These are phyloP conservation scores for Diorhabda sublineata DNA, from an alignment of 1,140 invertebrate genomes.

Conservation along the genomic window DNA sequence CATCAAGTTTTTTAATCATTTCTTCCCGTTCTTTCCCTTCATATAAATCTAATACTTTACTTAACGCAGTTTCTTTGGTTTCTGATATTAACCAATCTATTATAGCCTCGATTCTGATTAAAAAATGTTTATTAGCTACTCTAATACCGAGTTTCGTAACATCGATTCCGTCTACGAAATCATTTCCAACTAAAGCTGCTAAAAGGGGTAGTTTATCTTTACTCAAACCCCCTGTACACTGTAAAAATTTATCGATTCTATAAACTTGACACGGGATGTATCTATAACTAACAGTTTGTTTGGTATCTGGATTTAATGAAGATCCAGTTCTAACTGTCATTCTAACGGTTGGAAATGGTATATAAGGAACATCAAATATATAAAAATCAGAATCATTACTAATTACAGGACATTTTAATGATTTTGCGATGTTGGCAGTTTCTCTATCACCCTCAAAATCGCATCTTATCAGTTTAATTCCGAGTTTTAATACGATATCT, in stretches of 20 bases:
- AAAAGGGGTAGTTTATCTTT: conserved; percentile 67
- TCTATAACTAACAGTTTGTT: conserved; percentile 35
- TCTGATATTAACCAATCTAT: conserved; percentile 71
- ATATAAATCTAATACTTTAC: conserved; percentile 58
- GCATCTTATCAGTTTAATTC: conserved; percentile 64
- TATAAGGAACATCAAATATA: conserved; percentile 77
- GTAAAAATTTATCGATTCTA: conserved; percentile 63
- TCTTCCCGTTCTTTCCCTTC: conserved; percentile 51
- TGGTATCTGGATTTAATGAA: conserved; percentile 10
- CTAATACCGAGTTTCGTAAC: conserved; percentile 68
- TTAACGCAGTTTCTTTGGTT: conserved; percentile 62
- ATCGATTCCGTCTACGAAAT: conserved; percentile 65
- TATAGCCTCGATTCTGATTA: conserved; percentile 60
- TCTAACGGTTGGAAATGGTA: conserved; percentile 63
- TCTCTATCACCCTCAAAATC: conserved; percentile 85
- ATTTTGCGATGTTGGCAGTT: conserved; percentile 70
- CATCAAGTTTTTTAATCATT: conserved; percentile 56
- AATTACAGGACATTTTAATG: conserved; percentile 75
- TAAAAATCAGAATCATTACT: conserved; percentile 92
- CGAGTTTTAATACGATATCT: conserved; percentile 59
- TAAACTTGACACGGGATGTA: conserved; percentile 68
- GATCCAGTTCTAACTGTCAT: conserved; percentile 33
- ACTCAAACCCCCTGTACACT: conserved; percentile 60
- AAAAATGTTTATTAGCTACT: conserved; percentile 56
- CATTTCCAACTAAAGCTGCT: conserved; percentile 81